Conservation (phyloP, 2,888 invertebrate species). For the Nomada flava region DNA sequence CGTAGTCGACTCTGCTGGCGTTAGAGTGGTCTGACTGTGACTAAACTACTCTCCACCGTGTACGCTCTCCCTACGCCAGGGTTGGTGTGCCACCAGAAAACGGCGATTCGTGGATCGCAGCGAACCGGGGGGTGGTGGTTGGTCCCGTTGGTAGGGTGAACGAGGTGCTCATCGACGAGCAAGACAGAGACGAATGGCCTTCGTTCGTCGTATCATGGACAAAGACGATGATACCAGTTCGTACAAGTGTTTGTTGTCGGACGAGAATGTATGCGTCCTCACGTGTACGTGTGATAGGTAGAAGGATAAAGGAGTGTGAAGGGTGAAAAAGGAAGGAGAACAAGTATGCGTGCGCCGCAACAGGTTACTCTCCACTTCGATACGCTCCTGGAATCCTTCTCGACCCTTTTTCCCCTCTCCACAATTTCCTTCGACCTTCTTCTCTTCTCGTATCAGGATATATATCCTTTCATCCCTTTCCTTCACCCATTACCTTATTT, state of each 20-base stretch:
- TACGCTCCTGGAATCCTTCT: conserved; percentile 60
- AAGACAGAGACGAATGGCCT: conserved; percentile 59
- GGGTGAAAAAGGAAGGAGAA: conserved; percentile 82
- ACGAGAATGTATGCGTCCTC: conserved; percentile 33
- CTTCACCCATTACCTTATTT: neutral
- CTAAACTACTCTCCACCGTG: conserved; percentile 54
- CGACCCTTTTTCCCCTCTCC: conserved; percentile 41
- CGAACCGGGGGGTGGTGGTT: conserved; percentile 74
- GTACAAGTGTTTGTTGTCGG: conserved; percentile 19
- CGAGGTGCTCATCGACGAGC: conserved; percentile 7
- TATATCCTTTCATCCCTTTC: conserved; percentile 3
- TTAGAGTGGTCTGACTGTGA: conserved; percentile 53
- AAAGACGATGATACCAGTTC: conserved; percentile 9
- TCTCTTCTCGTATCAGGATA: neutral
- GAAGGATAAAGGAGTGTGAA: neutral
- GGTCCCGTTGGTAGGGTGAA: conserved; percentile 85
- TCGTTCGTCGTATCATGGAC: neutral
- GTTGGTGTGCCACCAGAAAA: conserved; percentile 71
- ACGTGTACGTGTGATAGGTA: conserved; percentile 16
- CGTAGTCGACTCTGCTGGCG: conserved; percentile 40
- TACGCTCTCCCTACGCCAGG: conserved; percentile 58
- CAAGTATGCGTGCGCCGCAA: conserved; percentile 80
- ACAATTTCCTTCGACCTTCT: conserved; percentile 43
- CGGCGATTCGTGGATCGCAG: conserved; percentile 68
- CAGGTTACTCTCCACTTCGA: conserved; percentile 77